A percentile compares a stretch with the other conserved stretches of the same genome.
phyloP scores from a whole-genome alignment of 2,888 invertebrate species.

The Drosophila ezoana region DNA sequence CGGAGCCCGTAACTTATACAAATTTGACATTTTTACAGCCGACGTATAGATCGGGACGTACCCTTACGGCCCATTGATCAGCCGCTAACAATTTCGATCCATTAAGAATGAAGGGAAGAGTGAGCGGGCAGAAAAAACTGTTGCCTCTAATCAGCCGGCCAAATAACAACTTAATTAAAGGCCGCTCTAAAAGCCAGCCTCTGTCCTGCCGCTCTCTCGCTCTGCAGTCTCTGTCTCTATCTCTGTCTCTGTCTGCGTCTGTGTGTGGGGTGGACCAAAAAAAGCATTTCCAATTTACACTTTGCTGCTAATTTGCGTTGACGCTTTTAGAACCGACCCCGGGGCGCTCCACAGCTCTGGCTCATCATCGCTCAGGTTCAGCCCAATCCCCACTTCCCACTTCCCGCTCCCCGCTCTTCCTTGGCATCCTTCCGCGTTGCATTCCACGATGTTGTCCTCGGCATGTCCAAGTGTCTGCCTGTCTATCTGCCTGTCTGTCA shows the following conservation, averaged over 20 bases:
- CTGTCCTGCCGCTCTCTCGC: conserved; percentile 16
- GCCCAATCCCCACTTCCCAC: conserved; percentile 6
- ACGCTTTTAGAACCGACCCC: conserved; percentile 77
- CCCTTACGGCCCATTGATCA: conserved; percentile 40
- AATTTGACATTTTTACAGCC: conserved; percentile 80
- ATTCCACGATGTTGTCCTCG: conserved; percentile 71
- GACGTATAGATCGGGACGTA: neutral
- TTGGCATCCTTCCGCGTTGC: conserved; percentile 49
- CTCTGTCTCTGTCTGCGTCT: conserved; percentile 24
- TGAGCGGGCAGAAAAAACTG: conserved; percentile 59
- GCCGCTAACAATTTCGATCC: conserved; percentile 51
- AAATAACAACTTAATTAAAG: conserved; percentile 77
- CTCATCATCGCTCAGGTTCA: conserved; percentile 46
- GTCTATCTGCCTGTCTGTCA: conserved; percentile 37
- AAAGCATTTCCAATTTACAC: conserved; percentile 81
- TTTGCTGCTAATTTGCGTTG: conserved; percentile 81
- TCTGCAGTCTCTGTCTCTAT: conserved; percentile 5
- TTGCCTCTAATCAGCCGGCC: conserved; percentile 70
- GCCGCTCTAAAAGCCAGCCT: conserved; percentile 65
- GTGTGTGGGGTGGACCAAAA: conserved; percentile 76
- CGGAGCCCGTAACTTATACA: conserved; percentile 67
- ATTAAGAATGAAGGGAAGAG: conserved; percentile 31
- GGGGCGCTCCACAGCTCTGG: conserved; percentile 58
- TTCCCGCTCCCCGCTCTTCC: neutral
- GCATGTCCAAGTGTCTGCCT: conserved; percentile 69